Conservation (phyloP, 2,888 invertebrate species). For the Volucella zonaria region DNA sequence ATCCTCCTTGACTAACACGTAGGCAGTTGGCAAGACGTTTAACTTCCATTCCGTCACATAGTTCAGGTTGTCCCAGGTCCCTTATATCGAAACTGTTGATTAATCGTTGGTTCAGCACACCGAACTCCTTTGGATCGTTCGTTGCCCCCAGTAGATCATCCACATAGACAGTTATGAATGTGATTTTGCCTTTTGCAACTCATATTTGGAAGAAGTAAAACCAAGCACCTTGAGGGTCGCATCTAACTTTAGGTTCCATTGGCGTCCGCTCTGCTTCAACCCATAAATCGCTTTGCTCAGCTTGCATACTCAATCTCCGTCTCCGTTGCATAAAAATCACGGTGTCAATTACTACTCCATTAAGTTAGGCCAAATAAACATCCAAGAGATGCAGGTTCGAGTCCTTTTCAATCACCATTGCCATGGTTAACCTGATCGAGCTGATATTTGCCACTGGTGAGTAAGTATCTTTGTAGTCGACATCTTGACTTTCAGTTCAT, state of each 20-base stretch:
- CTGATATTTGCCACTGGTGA: conserved; percentile 26
- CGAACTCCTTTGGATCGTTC: not conserved
- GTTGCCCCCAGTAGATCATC: conserved; percentile 3
- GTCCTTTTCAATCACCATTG: not conserved
- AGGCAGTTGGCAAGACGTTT: too few species aligned
- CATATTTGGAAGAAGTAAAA: too few species aligned
- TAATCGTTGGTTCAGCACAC: not conserved
- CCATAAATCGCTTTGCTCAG: conserved; percentile 18
- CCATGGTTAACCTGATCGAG: conserved; percentile 11
- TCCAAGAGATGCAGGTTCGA: conserved; percentile 9
- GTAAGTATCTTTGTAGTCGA: conserved; percentile 13
- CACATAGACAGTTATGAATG: not conserved
- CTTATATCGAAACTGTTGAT: not conserved
- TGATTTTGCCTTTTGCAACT: not conserved
- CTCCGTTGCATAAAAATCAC: conserved; percentile 18
- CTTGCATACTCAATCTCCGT: conserved; percentile 18
- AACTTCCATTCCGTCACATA: too few species aligned
- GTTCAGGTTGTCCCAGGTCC: not conserved
- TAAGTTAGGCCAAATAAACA: conserved; percentile 14
- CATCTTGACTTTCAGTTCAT: too few species aligned
- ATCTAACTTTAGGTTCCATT: too few species aligned
- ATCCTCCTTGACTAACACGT: too few species aligned
- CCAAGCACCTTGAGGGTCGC: not conserved
- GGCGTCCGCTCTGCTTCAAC: not conserved
- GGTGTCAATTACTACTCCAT: not conserved